phyloP scores from a whole-genome alignment of 2,888 invertebrate species.

The Latrodectus hesperus region DNA sequence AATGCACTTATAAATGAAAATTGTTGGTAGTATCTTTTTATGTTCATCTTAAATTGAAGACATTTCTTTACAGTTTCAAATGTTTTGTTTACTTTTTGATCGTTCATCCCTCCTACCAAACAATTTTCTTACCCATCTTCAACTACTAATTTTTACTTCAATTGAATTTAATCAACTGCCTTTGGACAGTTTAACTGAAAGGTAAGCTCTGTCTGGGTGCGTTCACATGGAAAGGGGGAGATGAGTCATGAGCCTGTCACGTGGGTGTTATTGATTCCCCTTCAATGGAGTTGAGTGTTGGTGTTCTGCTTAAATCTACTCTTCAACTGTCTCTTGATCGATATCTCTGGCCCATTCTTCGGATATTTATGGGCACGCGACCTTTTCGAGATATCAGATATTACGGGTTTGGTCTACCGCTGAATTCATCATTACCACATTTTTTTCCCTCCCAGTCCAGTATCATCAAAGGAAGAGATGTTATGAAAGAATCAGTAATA shows the following conservation, averaged over 20 bases:
- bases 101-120: too few relatives aligned
- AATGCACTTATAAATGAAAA: too few relatives aligned
- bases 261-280: conserved; percentile 68
- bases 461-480: not conserved
- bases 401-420: conserved; percentile 14
- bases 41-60: too few relatives aligned
- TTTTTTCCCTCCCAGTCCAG: not conserved
- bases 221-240: conserved; percentile 2
- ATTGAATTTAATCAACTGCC: conserved; percentile 50
- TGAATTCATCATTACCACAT: conserved; percentile 27
- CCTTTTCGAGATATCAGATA: conserved; percentile 32
- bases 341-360: conserved; percentile 52
- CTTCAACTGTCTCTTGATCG: conserved; percentile 58
- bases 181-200: conserved; percentile 7
- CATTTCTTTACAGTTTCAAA: too few relatives aligned
- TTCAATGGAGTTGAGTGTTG: conserved; percentile 58
- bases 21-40: too few relatives aligned
- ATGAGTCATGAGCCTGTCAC: conserved; percentile 63
- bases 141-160: not conserved
- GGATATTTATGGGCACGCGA: conserved; percentile 65
- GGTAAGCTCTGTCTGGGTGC: conserved; percentile 26
- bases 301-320: conserved; percentile 65
- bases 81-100: too few relatives aligned
- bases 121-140: too few relatives aligned
- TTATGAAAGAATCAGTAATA: too few relatives aligned